Evolutionary conservation across 2,888 invertebrate genomes (phyloP).

Genomic region (Pristionchus arcanus): DNA sequence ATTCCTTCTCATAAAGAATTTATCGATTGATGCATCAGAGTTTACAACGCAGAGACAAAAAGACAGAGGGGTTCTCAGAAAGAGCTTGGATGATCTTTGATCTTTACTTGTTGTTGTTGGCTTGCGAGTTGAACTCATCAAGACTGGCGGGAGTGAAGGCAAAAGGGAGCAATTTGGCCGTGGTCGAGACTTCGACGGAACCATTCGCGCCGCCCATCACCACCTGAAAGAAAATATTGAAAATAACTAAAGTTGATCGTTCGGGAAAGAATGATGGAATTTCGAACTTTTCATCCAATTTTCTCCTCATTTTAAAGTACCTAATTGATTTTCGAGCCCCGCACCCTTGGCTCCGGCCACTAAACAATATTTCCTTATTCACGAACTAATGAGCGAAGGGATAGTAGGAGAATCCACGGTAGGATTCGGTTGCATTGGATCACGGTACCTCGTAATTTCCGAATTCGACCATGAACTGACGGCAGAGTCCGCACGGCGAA

Average conservation of each 20-base stretch:
- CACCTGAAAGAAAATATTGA: neutral
- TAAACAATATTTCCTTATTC: too few species aligned
- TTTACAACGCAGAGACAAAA: neutral
- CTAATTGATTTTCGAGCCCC: too few species aligned
- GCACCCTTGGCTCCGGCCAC: too few species aligned
- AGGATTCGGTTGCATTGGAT: neutral
- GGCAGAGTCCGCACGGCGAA: conserved; percentile 77
- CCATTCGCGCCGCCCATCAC: conserved; percentile 46
- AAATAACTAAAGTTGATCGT: too few species aligned
- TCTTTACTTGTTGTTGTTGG: conserved; percentile 35
- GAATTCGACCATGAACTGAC: conserved; percentile 77
- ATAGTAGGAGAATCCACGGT: neutral
- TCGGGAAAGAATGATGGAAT: too few species aligned
- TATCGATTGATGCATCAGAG: conserved; percentile 21
- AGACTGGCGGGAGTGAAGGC: conserved; percentile 71
- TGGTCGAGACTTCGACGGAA: conserved; percentile 57
- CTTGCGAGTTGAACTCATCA: conserved; percentile 59
- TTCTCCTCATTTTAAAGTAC: too few species aligned
- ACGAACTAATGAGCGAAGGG: too few species aligned
- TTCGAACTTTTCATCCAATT: too few species aligned
- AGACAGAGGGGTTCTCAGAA: neutral
- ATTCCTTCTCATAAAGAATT: neutral
- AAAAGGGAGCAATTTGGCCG: conserved; percentile 67
- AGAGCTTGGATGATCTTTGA: conserved; percentile 43
- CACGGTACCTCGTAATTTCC: conserved; percentile 71